These are phyloP conservation scores for Podargus strigoides DNA, from an alignment of 2,797 vertebrate genomes.

Conservation along the genomic window DNA sequence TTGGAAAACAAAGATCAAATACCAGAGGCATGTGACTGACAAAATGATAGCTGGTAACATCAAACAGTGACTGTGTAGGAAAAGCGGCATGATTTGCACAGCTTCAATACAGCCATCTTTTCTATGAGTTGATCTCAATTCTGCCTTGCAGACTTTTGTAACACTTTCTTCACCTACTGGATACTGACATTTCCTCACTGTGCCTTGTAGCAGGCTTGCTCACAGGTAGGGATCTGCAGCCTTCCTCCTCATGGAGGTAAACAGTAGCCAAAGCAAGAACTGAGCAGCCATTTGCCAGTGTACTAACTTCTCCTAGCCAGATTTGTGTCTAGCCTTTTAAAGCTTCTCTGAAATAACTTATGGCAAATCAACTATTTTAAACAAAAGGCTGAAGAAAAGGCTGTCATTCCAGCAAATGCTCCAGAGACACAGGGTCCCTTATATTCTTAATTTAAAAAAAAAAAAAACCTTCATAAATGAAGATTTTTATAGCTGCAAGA, in stretches of 20 bases:
- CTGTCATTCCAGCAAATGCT: not conserved
- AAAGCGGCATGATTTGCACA: not conserved
- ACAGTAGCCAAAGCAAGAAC: not conserved
- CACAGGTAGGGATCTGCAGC: accelerated
- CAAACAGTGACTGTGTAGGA: not conserved
- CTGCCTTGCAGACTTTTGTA: not conserved
- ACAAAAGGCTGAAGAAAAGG: not conserved
- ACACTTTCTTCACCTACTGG: accelerated
- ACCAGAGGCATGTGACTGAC: not conserved
- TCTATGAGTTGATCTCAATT: not conserved
- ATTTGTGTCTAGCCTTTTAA: not conserved
- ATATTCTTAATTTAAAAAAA: not conserved
- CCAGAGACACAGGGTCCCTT: not conserved
- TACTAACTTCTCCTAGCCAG: not conserved
- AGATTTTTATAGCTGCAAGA: not conserved
- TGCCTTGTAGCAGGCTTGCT: not conserved
- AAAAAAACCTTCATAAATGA: not conserved
- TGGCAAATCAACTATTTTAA: not conserved
- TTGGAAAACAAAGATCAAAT: not conserved
- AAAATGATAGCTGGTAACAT: not conserved
- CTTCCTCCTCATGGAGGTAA: not conserved
- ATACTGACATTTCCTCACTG: not conserved
- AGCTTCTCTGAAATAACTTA: not conserved
- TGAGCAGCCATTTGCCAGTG: not conserved
- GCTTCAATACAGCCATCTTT: not conserved